Evolutionary conservation across 2,888 invertebrate genomes (phyloP).

Genomic region (Netelia inedita): DNA sequence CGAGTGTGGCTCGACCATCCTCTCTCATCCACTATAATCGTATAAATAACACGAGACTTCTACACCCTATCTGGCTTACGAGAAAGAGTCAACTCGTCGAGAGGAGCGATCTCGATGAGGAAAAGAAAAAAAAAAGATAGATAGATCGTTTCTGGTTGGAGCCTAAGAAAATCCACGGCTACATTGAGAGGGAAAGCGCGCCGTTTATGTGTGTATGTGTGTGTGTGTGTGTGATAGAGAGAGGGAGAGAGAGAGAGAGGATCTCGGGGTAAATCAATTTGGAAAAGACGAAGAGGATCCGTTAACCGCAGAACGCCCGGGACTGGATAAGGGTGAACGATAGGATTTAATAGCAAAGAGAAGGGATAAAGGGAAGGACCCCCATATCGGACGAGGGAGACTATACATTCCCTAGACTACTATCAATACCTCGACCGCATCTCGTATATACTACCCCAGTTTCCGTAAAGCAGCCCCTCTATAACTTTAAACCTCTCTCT

Average conservation of each 20-base stretch:
- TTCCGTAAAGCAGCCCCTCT: conserved; percentile 27
- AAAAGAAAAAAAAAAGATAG: not conserved
- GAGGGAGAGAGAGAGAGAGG: not conserved
- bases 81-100: not conserved
- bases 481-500: not conserved
- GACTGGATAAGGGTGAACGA: conserved; percentile 50
- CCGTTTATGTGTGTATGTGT: no score
- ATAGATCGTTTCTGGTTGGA: not conserved
- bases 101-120: not conserved
- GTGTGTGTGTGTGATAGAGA: not conserved
- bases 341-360: conserved; percentile 54
- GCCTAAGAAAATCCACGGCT: not conserved
- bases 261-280: conserved; percentile 58
- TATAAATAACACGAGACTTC: not conserved
- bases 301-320: conserved; percentile 47
- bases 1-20: not conserved
- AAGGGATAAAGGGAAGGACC: conserved; percentile 19
- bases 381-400: conserved; percentile 1
- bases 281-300: conserved; percentile 52
- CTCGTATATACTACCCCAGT: conserved; percentile 15
- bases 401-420: conserved; percentile 9
- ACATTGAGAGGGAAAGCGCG: no score
- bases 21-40: not conserved
- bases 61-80: not conserved
- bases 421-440: conserved; percentile 8